Percentiles rank a stretch among this genome's conserved stretches.
Evolutionary conservation across 2,113 vertebrate genomes (phyloP).

Genomic region (Scomber colias): DNA sequence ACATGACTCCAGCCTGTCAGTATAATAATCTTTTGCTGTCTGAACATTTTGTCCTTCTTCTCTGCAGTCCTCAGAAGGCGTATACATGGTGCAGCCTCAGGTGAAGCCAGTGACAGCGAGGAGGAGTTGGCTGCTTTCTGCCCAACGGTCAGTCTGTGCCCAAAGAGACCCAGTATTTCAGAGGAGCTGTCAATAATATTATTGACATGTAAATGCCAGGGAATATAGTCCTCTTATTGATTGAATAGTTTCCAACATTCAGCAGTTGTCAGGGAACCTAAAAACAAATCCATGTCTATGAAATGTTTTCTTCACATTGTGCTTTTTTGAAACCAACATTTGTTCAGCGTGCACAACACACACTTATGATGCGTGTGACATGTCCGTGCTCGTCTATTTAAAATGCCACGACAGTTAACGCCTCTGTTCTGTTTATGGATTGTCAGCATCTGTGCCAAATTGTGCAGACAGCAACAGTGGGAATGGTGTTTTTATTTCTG

Average conservation of each 20-base stretch:
- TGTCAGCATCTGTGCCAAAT: neutral
- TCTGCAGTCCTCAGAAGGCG: conserved; percentile 86
- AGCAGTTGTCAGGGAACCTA: no score
- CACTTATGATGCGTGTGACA: neutral
- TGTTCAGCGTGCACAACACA: neutral
- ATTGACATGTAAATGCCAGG: neutral
- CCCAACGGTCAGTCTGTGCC: conserved; percentile 86
- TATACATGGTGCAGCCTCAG: conserved; percentile 74
- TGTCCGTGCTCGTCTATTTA: neutral
- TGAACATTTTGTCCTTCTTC: conserved; percentile 34
- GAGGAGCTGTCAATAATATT: neutral
- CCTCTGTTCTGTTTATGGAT: neutral
- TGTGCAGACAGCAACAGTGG: no score
- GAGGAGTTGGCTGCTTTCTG: conserved; percentile 97
- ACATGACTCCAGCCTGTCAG: neutral
- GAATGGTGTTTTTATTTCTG: no score
- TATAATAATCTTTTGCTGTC: neutral
- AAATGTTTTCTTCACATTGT: no score
- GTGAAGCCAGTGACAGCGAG: conserved; percentile 91
- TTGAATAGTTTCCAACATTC: no score
- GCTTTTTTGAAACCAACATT: neutral
- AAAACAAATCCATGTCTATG: no score
- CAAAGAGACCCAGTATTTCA: neutral
- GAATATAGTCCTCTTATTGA: neutral
- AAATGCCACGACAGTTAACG: rapidly evolving